These are phyloP conservation scores for Morus bassanus DNA, from an alignment of 2,797 vertebrate species.

Conservation along the genomic window DNA sequence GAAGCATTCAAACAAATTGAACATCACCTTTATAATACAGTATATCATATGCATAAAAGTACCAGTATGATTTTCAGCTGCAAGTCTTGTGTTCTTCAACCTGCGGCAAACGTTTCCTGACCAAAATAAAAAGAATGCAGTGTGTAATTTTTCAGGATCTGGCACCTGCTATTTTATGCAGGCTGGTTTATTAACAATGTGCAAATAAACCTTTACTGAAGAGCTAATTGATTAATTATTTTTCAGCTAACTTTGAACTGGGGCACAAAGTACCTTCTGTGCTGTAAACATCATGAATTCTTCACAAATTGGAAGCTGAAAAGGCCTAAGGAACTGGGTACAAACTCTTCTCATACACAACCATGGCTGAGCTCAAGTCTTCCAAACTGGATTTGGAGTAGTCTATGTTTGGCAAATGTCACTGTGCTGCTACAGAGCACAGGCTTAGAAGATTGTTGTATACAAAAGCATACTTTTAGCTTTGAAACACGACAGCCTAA, in stretches of 20 bases:
- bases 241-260: slow-evolving; percentile 72
- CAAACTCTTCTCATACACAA: slow-evolving; percentile 63
- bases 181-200: slow-evolving; percentile 73
- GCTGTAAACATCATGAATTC: slow-evolving; percentile 81
- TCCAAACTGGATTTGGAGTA: slow-evolving; percentile 63
- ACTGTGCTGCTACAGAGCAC: slow-evolving; percentile 65
- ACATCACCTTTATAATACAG: slow-evolving; percentile 84
- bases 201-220: slow-evolving; percentile 78
- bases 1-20: slow-evolving; percentile 85
- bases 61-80: slow-evolving; percentile 80
- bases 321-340: slow-evolving; percentile 64
- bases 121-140: slow-evolving; percentile 75
- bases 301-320: slow-evolving; percentile 73
- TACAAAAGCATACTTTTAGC: slow-evolving; percentile 73
- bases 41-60: slow-evolving; percentile 85
- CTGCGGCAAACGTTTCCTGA: slow-evolving; percentile 57
- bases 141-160: slow-evolving; percentile 75
- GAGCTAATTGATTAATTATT: slow-evolving; percentile 60
- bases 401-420: slow-evolving; percentile 69
- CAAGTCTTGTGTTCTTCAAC: slow-evolving; percentile 82
- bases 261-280: slow-evolving; percentile 80
- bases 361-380: slow-evolving; percentile 64
- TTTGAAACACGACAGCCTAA: slow-evolving; percentile 73
- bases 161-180: slow-evolving; percentile 64
- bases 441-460: slow-evolving; percentile 58